Percentiles rank a stretch among this genome's conserved stretches.
Conservation (phyloP, 2,113 vertebrate genomes). For the Lynx canadensis region DNA sequence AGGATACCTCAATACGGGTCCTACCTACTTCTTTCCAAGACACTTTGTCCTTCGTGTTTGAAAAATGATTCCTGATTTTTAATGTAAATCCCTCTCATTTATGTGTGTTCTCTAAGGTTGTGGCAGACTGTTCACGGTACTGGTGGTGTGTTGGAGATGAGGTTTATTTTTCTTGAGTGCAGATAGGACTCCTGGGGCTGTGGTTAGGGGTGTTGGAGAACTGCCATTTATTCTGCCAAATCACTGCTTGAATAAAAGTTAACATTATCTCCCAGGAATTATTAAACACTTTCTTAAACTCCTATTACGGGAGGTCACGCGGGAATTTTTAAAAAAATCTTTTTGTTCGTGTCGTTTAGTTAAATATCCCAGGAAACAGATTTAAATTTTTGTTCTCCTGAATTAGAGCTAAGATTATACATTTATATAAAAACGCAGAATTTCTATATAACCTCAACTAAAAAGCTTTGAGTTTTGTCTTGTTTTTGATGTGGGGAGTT, state of each 20-base stretch:
- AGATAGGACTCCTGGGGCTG: neutral
- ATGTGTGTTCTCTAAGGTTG: neutral
- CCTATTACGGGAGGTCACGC: neutral
- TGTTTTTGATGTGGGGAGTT: neutral
- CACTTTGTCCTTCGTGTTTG: neutral
- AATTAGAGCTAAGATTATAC: neutral
- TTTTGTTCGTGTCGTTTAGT: neutral
- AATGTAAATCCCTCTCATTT: neutral
- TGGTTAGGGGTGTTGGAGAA: neutral
- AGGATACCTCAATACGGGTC: neutral
- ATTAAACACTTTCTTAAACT: neutral
- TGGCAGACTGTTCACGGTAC: neutral
- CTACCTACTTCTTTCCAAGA: neutral
- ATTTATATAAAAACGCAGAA: neutral
- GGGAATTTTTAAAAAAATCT: neutral
- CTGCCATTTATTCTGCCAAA: neutral
- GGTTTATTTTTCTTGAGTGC: neutral
- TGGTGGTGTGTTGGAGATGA: too few relatives aligned
- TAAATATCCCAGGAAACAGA: neutral
- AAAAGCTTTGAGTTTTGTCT: neutral
- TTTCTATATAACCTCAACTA: neutral
- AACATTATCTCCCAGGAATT: neutral
- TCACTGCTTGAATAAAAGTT: neutral
- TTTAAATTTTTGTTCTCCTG: neutral
- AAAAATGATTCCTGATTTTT: neutral